Percentiles rank a stretch among this genome's conserved stretches.
These are phyloP conservation scores for Laspeyria flexula DNA, from an alignment of 2,888 invertebrate genomes.

Conservation along the genomic window DNA sequence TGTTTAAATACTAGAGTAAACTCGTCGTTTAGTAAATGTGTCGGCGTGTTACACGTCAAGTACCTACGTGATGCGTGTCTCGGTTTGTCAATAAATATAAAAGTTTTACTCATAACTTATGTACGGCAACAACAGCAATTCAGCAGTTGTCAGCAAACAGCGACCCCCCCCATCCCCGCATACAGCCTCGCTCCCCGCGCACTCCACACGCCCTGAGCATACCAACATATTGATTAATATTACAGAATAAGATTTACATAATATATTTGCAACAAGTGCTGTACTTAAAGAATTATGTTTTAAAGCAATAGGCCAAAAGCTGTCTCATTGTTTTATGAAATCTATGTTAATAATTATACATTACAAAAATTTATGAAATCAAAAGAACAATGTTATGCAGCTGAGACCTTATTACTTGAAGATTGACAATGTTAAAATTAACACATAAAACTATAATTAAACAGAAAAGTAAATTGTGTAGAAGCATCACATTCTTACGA, in stretches of 20 bases:
- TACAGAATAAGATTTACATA: constrained; percentile 43
- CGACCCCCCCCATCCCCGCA: constrained; percentile 79
- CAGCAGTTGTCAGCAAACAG: constrained; percentile 84
- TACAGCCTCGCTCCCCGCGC: constrained; percentile 79
- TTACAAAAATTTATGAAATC: background rate
- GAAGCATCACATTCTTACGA: constrained; percentile 54
- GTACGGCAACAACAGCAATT: constrained; percentile 84
- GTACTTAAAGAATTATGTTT: constrained; percentile 38
- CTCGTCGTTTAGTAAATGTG: constrained; percentile 1
- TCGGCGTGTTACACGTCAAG: constrained; percentile 23
- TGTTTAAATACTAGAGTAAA: background rate
- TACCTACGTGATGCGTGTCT: constrained; percentile 68
- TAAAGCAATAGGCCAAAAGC: constrained; percentile 42
- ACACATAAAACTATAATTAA: constrained; percentile 31
- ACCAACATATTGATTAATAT: constrained; percentile 81
- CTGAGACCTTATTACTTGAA: constrained; percentile 40
- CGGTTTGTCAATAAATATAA: constrained; percentile 79
- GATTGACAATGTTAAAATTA: constrained; percentile 40
- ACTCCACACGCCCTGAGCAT: constrained; percentile 84
- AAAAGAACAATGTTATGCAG: constrained; percentile 6
- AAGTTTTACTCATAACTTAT: constrained; percentile 85
- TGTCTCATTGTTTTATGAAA: background rate
- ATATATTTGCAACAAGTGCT: constrained; percentile 39
- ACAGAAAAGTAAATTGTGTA: constrained; percentile 26
- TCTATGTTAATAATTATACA: background rate